Evolutionary conservation across 2,888 invertebrate genomes (phyloP), one percentile per base, ranked within the genome.

Genomic region (Ramazzottius varieornatus): DNA sequence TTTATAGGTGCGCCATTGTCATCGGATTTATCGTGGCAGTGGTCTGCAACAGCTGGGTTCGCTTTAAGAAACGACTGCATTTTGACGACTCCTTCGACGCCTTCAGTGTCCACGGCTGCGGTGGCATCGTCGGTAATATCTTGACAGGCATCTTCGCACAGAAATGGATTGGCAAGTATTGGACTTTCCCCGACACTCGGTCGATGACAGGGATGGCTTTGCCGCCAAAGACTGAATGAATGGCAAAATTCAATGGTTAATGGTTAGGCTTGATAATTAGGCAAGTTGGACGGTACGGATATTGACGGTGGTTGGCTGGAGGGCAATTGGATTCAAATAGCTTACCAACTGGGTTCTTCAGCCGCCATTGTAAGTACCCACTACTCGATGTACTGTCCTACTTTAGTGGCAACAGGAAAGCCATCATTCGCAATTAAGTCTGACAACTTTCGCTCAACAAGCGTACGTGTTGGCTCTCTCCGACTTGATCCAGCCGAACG

Each of bases 101-200:
- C 4, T 66, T 66, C 24, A 63, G 66, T 32, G 34, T 65, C 24
- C 66, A 67, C n/a, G 64, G 67, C n/a, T 20, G 67, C 32, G 66
- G 66, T 34, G 66, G 68, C 33, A 32, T 69, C 46, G 16, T 69
- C 32, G 68, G 68, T 46, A 66, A 68, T 63, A n/a, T 67, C 32
- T 32, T 63, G 34, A 33, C 33, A 4, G 67, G 69, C 1, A n/a
- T 66, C 2, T 66, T 66, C 33, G 66, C 66, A 20, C 66, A 65
- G 32, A 65, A 66, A 65, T 66, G 65, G 66, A 32, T 66, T 29
- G 66, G 34, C 65, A n/a, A n/a, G n/a, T n/a, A n/a, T n/a, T n/a
- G n/a, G n/a, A n/a, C n/a, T n/a, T n/a, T n/a, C n/a, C n/a, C n/a
- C n/a, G n/a, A n/a, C n/a, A n/a, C n/a, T n/a, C n/a, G n/a, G n/a